These are phyloP conservation scores for Enteromius mattozi DNA, from an alignment of 2,797 vertebrate genomes.

Conservation along the genomic window DNA sequence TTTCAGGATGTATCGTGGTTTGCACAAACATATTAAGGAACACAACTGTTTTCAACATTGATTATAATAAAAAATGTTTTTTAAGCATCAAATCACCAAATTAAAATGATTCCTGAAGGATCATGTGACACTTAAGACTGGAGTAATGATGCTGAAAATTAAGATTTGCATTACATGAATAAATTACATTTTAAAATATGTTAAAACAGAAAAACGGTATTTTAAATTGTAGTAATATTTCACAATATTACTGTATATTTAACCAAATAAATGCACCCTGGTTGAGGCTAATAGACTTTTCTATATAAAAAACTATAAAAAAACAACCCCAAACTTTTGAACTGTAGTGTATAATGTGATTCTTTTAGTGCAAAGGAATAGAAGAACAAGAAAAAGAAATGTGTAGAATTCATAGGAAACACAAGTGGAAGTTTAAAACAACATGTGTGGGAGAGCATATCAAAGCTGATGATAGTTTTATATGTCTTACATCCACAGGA, in stretches of 20 bases:
- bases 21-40: not conserved
- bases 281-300: not conserved
- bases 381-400: not conserved
- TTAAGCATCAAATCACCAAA: not conserved
- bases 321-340: not conserved
- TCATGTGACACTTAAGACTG: not conserved
- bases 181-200: no score
- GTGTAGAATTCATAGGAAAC: not conserved
- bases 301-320: not conserved
- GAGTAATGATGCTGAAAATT: not conserved
- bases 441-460: not conserved
- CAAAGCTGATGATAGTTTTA: not conserved
- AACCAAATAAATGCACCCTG: not conserved
- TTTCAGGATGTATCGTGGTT: not conserved
- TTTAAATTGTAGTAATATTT: not conserved
- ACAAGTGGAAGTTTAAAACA: not conserved
- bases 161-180: no score
- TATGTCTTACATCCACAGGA: constrained; percentile 72
- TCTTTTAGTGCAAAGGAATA: not conserved
- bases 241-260: not conserved
- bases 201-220: not conserved
- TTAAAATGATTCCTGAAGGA: not conserved
- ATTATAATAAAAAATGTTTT: not conserved
- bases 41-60: not conserved
- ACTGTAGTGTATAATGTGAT: not conserved